Conservation (phyloP, 1,140 invertebrate species). For the Drosophila rufa region DNA sequence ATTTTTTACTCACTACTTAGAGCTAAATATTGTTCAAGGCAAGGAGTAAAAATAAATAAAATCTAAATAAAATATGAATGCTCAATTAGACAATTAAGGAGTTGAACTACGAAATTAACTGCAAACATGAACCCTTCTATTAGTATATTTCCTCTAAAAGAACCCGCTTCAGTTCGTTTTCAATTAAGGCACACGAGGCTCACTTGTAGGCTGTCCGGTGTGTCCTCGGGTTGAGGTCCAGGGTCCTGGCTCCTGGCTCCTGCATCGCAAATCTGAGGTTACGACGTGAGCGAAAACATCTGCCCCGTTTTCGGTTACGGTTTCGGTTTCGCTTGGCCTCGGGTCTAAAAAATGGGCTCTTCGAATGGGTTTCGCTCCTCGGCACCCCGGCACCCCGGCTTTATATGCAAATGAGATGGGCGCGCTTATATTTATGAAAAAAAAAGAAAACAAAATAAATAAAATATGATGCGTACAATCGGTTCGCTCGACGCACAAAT, state of each 20-base stretch:
- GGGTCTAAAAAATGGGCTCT: constrained; percentile 30
- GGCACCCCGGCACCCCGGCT: constrained; percentile 5
- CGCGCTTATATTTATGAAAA: constrained; percentile 74
- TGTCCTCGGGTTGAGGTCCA: neutral
- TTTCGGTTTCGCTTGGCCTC: constrained; percentile 41
- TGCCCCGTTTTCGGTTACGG: constrained; percentile 45
- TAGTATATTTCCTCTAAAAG: neutral
- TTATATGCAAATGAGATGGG: constrained; percentile 78
- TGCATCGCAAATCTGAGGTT: neutral
- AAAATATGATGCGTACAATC: constrained; percentile 72
- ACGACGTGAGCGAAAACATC: constrained; percentile 62
- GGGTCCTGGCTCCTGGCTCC: neutral
- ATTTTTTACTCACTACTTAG: too few species aligned
- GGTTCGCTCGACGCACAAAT: constrained; percentile 22
- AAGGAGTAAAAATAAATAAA: too few species aligned
- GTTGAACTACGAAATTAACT: neutral
- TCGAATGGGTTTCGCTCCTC: constrained; percentile 24
- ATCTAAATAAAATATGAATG: neutral
- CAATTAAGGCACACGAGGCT: neutral
- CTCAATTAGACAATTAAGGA: constrained; percentile 7
- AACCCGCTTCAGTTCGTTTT: neutral
- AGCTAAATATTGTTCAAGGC: too few species aligned
- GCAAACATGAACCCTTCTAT: neutral
- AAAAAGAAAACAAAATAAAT: constrained; percentile 27
- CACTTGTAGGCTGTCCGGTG: neutral